Percentiles rank a stretch among this genome's conserved stretches.
phyloP scores from a whole-genome alignment of 2,113 vertebrate genomes.

The Gnathonemus echidnorhynchus region DNA sequence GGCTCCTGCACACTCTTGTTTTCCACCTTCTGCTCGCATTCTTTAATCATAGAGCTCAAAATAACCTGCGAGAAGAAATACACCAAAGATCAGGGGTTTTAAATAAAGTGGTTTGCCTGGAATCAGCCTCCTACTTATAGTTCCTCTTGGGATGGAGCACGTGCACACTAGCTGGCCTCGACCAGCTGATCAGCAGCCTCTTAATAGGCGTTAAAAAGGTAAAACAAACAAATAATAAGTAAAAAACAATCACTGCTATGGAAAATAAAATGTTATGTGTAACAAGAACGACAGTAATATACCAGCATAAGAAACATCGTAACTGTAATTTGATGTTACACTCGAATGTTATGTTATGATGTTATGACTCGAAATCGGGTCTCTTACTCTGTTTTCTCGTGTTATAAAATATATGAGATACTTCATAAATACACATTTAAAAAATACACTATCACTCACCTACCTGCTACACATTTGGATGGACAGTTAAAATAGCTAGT shows the following conservation, averaged over 20 bases:
- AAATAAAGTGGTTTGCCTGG: constrained; percentile 1
- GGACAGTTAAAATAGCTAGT: background rate
- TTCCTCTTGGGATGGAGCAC: background rate
- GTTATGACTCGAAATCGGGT: background rate
- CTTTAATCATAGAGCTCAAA: constrained; percentile 97
- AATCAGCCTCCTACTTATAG: background rate
- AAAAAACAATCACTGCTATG: background rate
- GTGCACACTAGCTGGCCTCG: background rate
- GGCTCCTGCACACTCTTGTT: constrained; percentile 89
- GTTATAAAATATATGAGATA: background rate
- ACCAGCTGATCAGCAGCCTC: constrained; percentile 45
- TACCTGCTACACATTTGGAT: background rate
- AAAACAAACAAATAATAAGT: constrained; percentile 23
- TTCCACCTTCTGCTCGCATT: constrained; percentile 98
- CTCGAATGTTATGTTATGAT: too few relatives aligned
- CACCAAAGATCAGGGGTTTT: constrained; percentile 18
- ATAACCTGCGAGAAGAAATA: constrained; percentile 72
- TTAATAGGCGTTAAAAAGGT: constrained; percentile 46
- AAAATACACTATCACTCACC: background rate
- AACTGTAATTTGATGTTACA: background rate
- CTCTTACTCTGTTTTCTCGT: background rate
- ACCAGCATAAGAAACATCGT: background rate
- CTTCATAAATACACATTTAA: background rate
- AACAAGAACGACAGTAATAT: background rate
- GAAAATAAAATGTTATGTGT: background rate